Conservation (phyloP, 2,797 vertebrate genomes). For the Chrosomus eos region DNA sequence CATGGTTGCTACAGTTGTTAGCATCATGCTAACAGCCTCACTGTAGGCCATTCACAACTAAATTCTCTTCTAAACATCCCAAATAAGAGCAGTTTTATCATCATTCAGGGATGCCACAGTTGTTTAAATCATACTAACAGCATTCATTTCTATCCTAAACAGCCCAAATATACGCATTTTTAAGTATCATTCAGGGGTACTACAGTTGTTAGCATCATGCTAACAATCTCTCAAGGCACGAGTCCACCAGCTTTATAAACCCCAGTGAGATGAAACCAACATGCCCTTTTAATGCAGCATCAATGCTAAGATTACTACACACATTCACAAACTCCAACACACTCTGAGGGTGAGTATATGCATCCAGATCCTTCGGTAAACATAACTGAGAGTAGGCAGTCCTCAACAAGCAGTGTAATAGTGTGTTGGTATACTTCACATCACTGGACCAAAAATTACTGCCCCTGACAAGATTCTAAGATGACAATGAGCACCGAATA, state of each 20-base stretch:
- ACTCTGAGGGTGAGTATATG: slow-evolving; percentile 1
- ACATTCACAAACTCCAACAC: slow-evolving; percentile 10
- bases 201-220: slow-evolving; percentile 26
- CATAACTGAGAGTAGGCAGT: background rate
- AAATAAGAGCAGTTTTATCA: background rate
- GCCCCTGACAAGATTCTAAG: background rate
- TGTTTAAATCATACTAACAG: slow-evolving; percentile 1
- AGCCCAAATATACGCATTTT: background rate
- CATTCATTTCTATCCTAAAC: background rate
- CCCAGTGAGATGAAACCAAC: slow-evolving; percentile 3
- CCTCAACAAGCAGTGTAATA: slow-evolving; percentile 4
- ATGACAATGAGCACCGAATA: background rate
- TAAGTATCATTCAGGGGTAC: background rate
- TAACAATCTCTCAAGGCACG: slow-evolving; percentile 9
- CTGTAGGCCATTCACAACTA: background rate
- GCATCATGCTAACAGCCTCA: background rate
- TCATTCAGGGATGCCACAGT: background rate
- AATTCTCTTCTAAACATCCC: background rate
- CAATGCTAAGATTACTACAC: slow-evolving; percentile 22
- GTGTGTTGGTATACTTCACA: background rate
- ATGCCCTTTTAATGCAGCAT: slow-evolving; percentile 30
- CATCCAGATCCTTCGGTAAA: background rate
- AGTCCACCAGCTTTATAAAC: slow-evolving; percentile 3
- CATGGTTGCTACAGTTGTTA: background rate
- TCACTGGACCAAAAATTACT: background rate